Base-by-base conservation (phyloP, 2,113 vertebrate genomes). In the Coturnix japonica region DNA sequence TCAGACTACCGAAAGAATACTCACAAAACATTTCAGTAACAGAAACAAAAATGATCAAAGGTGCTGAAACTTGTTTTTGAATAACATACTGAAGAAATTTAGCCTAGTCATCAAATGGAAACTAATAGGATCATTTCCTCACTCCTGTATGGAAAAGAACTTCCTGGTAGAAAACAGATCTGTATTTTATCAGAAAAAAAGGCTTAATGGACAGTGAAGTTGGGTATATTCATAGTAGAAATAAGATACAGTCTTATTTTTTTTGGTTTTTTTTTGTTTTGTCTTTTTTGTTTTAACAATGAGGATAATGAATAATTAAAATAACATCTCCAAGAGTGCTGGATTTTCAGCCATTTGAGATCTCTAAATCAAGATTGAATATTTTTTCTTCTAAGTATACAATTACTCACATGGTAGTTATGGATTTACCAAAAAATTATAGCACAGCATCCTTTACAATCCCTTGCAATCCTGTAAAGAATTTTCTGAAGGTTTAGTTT, bases 121-220 rank as follows among this genome's bases (percentile, higher is more conserved):
- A 71, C 21, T 66, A 46, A 23, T 11, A 0, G 1, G 10, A 4
- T 63, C 10, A 63, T 49, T 2, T 19, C 71, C 15, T 39, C 5
- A 44, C 16, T 78, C 25, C 9, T 51, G 1, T 7, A 8, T 37
- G 22, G 33, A 70, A 86, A 83, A 77, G 1, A 89, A 22, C 3
- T 51, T 85, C 15, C 53, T 51, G 21, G 4, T 41, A 37, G 13
- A 56, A 85, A 30, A 69, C 1, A 64, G 9, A 2, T 46, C 21
- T 69, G 26, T 66, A 61, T 83, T 90, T 87, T 70, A 47, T 86
- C n/a, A 85, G 20, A 85, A 77, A 12, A 66, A 93, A 66, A 49
- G 4, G 6, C 14, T 75, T 79, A 74, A 33, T 39, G 7, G 44
- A 53, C 28, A 83, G 4, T 70, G 15, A 85, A 69, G 44, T 43